phyloP scores from a whole-genome alignment of 2,113 vertebrate genomes.

The Malurus alboscapulatus region DNA sequence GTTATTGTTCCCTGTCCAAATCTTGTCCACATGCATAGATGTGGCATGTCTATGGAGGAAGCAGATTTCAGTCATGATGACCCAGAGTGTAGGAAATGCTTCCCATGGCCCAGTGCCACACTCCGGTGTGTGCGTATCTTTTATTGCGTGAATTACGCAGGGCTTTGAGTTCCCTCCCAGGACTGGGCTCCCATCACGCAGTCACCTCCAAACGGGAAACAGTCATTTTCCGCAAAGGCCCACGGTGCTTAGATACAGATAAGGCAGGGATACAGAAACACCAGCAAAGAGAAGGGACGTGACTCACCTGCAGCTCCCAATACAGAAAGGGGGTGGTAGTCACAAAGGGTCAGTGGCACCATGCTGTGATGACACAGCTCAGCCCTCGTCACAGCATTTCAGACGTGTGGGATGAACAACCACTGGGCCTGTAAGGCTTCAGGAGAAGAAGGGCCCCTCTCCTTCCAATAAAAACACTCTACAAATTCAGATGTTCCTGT shows the following conservation, averaged over 20 bases:
- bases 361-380: neutral
- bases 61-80: neutral
- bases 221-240: neutral
- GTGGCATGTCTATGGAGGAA: neutral
- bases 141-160: neutral
- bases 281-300: neutral
- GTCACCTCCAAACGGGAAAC: neutral
- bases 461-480: neutral
- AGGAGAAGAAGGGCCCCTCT: neutral
- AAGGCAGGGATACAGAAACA: neutral
- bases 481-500: neutral
- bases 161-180: neutral
- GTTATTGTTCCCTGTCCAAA: neutral
- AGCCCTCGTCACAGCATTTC: neutral
- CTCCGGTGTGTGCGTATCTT: neutral
- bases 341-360: neutral
- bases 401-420: neutral
- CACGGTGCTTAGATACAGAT: neutral
- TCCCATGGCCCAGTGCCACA: neutral
- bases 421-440: neutral
- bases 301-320: conserved; percentile 1
- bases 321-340: neutral
- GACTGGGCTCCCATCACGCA: neutral
- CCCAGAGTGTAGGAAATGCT: conserved; percentile 17
- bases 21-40: neutral